Conservation (phyloP, 2,888 invertebrate species). For the Lamproptera curius region DNA sequence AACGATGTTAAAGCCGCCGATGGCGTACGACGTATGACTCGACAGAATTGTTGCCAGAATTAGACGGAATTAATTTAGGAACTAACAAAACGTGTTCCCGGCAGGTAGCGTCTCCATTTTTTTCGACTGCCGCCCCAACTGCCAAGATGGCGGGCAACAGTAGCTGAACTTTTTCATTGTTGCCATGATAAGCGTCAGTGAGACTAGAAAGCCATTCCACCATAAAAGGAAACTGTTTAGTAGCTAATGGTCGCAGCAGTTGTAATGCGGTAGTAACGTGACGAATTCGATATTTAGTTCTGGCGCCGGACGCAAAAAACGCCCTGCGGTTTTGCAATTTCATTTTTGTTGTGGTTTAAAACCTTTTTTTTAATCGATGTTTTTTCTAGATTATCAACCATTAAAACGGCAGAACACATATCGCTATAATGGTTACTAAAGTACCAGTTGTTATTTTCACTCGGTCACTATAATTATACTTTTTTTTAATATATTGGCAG, state of each 20-base stretch:
- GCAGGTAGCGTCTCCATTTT: constrained; percentile 56
- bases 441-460: too few relatives aligned
- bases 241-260: constrained; percentile 11
- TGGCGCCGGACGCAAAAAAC: constrained; percentile 23
- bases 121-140: constrained; percentile 37
- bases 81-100: constrained; percentile 47
- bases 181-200: constrained; percentile 57
- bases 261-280: constrained; percentile 22
- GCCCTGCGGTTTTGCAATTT: constrained; percentile 3
- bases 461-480: too few relatives aligned
- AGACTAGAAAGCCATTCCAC: constrained; percentile 65
- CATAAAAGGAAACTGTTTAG: constrained; percentile 36
- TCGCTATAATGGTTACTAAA: too few relatives aligned
- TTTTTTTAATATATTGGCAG: too few relatives aligned
- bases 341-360: neutral
- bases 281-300: constrained; percentile 37
- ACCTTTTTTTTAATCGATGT: too few relatives aligned
- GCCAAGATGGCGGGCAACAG: constrained; percentile 55
- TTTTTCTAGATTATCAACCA: too few relatives aligned
- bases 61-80: constrained; percentile 69
- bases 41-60: constrained; percentile 56
- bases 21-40: constrained; percentile 64
- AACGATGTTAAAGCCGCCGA: constrained; percentile 53
- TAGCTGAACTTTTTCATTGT: constrained; percentile 67
- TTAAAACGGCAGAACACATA: too few relatives aligned